Base-by-base conservation (phyloP, 2,113 vertebrate species). In the Zosterops borbonicus region DNA sequence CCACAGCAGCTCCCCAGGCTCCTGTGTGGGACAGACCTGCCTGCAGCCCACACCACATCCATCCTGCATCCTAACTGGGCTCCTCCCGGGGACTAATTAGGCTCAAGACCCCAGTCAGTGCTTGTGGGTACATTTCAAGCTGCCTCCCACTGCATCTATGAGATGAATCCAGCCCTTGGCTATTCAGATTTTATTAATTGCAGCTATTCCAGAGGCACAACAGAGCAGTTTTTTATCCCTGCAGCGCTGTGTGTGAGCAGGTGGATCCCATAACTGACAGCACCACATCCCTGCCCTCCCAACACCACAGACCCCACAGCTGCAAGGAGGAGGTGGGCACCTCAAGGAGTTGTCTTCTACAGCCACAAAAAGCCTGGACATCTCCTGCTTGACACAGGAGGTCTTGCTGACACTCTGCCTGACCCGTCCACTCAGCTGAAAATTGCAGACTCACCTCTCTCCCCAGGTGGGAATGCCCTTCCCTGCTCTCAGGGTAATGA, bases 211-310 rank as follows among this genome's bases (percentile, higher is more conserved):
- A 3, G 80, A 92, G 73, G 83, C 91, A 71, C 52, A 71, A 42
- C 2, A 27, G 56, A 86, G 80, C n/a, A 5, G 39, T 52, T 79
- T 83, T 96, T 83, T 49, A 80, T 94, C 56, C 39, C 65, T 83
- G n/a, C 85, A 49, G 83, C 87, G 41, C 56, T 91, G 89, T 77
- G 91, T 73, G 64, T 35, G 39, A 90, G 93, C 94, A 97, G 95
- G 96, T 97, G 94, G 95, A 92, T 95, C 49, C 95, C 95, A 94
- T 83, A 83, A 35, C 31, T 42, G 35, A 5, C 64, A 11, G 12
- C 52, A 29, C 21, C 56, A 22, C 18, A 1, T 71, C 82, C 78
- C 87, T 83, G 75, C 58, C 44, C 71, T 78, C 63, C 76, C 65
- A 19, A 7, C 33, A 8, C n/a, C 69, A 9, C 2, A 0, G 24